A percentile compares a stretch with the other conserved stretches of the same genome.
Conservation (phyloP, 1,140 invertebrate species). For the Drosophila insularis region DNA sequence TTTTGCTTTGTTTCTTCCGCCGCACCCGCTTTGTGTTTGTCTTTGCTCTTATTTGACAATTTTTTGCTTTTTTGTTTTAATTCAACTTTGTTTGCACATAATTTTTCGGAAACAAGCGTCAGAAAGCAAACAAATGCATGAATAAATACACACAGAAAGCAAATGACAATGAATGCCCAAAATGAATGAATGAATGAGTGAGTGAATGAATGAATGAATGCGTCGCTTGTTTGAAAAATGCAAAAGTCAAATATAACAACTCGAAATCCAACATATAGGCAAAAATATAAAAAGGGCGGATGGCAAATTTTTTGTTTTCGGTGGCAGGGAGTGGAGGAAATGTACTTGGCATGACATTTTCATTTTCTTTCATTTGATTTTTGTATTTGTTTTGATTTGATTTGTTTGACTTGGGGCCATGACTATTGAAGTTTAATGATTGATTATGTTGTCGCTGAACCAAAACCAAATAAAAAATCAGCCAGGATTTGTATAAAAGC, state of each 20-base stretch:
- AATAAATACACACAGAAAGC: conserved; percentile 64
- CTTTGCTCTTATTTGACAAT: conserved; percentile 76
- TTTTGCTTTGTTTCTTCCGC: conserved; percentile 29
- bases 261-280: conserved; percentile 12
- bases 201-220: conserved; percentile 45
- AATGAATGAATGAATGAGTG: conserved; percentile 29
- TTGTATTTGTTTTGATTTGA: conserved; percentile 25
- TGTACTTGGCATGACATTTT: conserved; percentile 17
- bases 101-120: conserved; percentile 79
- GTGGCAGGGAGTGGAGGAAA: neutral
- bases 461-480: conserved; percentile 30
- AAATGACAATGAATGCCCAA: conserved; percentile 67
- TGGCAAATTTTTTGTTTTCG: neutral
- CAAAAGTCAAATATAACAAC: conserved; percentile 64
- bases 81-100: conserved; percentile 76
- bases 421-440: conserved; percentile 69
- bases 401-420: conserved; percentile 30
- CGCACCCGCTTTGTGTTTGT: conserved; percentile 63
- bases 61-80: conserved; percentile 58
- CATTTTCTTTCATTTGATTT: conserved; percentile 66
- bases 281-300: neutral
- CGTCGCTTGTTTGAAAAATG: conserved; percentile 61
- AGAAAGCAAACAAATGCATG: conserved; percentile 78
- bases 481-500: neutral
- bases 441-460: conserved; percentile 53